These are phyloP conservation scores for Nineta flava DNA, from an alignment of 2,888 invertebrate species.

Conservation along the genomic window DNA sequence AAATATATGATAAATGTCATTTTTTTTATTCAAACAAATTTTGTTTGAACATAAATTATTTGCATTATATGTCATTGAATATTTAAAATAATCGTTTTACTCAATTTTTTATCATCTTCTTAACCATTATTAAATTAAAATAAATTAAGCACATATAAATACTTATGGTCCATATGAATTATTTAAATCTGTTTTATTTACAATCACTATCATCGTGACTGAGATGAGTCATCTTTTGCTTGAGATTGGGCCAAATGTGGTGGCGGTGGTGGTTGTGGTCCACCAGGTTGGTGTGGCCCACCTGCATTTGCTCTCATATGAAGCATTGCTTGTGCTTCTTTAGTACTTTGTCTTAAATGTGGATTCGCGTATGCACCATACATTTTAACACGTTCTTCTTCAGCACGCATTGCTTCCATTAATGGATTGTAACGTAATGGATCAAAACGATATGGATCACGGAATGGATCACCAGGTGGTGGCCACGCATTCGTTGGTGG, in stretches of 20 bases:
- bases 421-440: constrained; percentile 64
- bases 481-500: constrained; percentile 31
- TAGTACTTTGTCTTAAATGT: constrained; percentile 33
- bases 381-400: constrained; percentile 66
- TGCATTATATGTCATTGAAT: no score
- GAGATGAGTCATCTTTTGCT: constrained; percentile 38
- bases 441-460: constrained; percentile 48
- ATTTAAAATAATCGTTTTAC: neutral
- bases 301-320: constrained; percentile 36
- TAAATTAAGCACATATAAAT: neutral
- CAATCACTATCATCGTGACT: constrained; percentile 33
- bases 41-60: no score
- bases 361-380: constrained; percentile 52
- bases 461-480: constrained; percentile 49
- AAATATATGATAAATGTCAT: no score
- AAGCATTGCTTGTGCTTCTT: constrained; percentile 35
- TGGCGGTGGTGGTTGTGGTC: constrained; percentile 17
- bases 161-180: constrained; percentile 1
- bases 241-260: constrained; percentile 23
- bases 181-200: neutral
- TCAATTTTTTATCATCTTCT: neutral
- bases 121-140: neutral
- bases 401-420: constrained; percentile 60
- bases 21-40: no score
- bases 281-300: constrained; percentile 26